Evolutionary conservation across 2,888 invertebrate species (phyloP).

Genomic region (Tortricodes alternella): DNA sequence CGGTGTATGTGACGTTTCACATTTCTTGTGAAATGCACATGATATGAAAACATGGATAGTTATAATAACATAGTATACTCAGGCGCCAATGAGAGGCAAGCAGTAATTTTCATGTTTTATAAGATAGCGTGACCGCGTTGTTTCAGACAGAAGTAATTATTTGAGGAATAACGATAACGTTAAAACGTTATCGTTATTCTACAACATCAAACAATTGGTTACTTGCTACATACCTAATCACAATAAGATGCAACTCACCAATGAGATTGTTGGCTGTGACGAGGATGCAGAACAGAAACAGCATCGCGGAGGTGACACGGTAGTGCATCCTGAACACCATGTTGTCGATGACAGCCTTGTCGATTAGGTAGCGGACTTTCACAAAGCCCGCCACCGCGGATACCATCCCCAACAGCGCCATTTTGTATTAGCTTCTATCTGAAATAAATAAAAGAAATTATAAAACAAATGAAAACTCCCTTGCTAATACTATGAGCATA

Average conservation of each 20-base stretch:
- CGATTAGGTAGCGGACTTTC: slow-evolving; percentile 93
- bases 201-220: not conserved
- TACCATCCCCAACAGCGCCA: slow-evolving; percentile 92
- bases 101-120: too few relatives aligned
- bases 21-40: not conserved
- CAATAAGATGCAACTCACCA: slow-evolving; percentile 83
- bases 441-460: slow-evolving; percentile 45
- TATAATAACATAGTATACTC: too few relatives aligned
- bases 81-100: too few relatives aligned
- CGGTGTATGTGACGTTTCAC: slow-evolving; percentile 8
- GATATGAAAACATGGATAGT: too few relatives aligned
- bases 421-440: slow-evolving; percentile 67
- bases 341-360: slow-evolving; percentile 95
- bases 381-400: slow-evolving; percentile 95
- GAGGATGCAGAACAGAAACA: slow-evolving; percentile 93
- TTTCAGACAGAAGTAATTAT: too few relatives aligned
- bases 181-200: too few relatives aligned
- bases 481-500: slow-evolving; percentile 34
- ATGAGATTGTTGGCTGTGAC: slow-evolving; percentile 95
- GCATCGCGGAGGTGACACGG: slow-evolving; percentile 92
- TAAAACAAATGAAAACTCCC: slow-evolving; percentile 11
- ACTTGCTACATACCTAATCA: not conserved
- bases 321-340: slow-evolving; percentile 95
- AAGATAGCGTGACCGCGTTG: too few relatives aligned
- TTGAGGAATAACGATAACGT: too few relatives aligned